phyloP scores from a whole-genome alignment of 2,888 invertebrate genomes.

The Linnaemya tessellans region DNA sequence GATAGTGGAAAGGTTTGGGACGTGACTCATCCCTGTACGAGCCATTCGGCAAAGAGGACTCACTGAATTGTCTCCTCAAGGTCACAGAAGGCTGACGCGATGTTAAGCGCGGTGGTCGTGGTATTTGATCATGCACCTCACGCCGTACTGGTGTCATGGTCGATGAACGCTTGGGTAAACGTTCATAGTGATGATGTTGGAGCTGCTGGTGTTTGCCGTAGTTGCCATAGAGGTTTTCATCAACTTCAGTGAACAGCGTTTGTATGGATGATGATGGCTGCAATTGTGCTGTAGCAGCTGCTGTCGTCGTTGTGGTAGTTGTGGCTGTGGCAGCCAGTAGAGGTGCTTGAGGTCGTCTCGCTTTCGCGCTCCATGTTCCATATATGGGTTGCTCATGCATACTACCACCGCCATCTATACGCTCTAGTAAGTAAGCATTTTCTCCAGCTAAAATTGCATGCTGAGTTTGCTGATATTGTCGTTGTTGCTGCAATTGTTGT shows the following conservation, averaged over 20 bases:
- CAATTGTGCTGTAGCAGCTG: constrained; percentile 37
- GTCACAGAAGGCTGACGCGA: constrained; percentile 77
- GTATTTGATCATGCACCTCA: constrained; percentile 78
- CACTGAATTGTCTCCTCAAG: constrained; percentile 77
- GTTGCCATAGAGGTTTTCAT: constrained; percentile 56
- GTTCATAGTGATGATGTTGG: constrained; percentile 78
- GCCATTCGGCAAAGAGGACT: constrained; percentile 72
- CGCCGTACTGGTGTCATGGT: constrained; percentile 79
- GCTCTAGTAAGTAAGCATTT: constrained; percentile 81
- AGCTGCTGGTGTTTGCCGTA: constrained; percentile 31
- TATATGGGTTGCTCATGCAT: constrained; percentile 78
- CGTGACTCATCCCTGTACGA: constrained; percentile 75
- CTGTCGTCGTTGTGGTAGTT: constrained; percentile 47
- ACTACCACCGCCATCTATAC: constrained; percentile 77
- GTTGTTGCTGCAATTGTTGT: constrained; percentile 74
- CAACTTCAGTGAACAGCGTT: constrained; percentile 56
- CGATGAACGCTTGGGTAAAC: constrained; percentile 78
- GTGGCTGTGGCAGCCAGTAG: constrained; percentile 53
- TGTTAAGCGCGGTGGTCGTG: constrained; percentile 78
- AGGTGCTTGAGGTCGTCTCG: constrained; percentile 80
- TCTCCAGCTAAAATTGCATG: constrained; percentile 77
- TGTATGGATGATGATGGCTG: constrained; percentile 59
- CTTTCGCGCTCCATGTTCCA: constrained; percentile 82
- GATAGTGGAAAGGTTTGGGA: constrained; percentile 82
- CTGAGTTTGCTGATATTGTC: constrained; percentile 67